Conservation (phyloP, 2,797 vertebrate species). For the Sebastes hubbsi region DNA sequence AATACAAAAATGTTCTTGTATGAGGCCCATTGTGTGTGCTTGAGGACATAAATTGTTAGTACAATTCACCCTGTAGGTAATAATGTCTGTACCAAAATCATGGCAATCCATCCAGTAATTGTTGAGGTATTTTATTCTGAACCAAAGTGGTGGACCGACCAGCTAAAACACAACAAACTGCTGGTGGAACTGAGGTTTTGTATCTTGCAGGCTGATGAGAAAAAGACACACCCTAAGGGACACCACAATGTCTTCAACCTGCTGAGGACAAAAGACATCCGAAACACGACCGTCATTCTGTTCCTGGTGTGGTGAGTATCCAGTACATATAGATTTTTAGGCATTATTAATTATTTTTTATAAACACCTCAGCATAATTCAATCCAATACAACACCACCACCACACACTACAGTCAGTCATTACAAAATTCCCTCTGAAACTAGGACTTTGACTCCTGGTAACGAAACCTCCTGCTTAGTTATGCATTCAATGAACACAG, state of each 20-base stretch:
- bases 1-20: too few species aligned
- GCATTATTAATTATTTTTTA: too few species aligned
- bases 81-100: neutral
- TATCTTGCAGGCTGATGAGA: conserved; percentile 36
- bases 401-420: too few species aligned
- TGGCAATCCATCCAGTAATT: neutral
- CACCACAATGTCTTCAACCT: conserved; percentile 80
- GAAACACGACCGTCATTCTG: conserved; percentile 83
- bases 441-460: too few species aligned
- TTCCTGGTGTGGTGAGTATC: conserved; percentile 85
- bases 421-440: too few species aligned
- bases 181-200: neutral
- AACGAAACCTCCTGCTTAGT: too few species aligned
- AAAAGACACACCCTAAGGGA: conserved; percentile 27
- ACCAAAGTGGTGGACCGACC: neutral
- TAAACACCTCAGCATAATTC: too few species aligned
- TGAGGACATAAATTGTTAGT: neutral
- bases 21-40: neutral
- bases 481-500: too few species aligned
- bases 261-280: conserved; percentile 80
- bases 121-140: neutral
- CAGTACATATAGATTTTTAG: too few species aligned
- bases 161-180: neutral
- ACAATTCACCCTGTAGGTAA: neutral
- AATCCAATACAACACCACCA: too few species aligned